Base-by-base conservation (phyloP, 2,797 vertebrate species). In the Potorous gilbertii region DNA sequence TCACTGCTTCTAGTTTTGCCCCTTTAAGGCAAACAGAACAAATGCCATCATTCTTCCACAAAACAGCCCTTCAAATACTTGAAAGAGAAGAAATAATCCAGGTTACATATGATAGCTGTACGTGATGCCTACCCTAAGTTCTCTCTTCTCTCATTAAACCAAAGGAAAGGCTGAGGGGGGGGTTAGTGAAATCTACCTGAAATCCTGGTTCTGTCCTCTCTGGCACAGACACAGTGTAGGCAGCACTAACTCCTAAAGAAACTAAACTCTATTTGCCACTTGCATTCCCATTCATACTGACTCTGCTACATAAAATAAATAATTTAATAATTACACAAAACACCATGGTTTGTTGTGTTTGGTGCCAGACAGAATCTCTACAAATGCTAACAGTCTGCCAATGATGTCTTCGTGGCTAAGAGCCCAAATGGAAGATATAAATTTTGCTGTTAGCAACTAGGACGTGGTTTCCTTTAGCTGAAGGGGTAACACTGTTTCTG, bases 331-430 rank as follows among this genome's bases (percentile, higher is more conserved):
- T 46, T 89, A 52, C 52, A 55, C 66, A 57, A 50, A 95, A 94
- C 97, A 95, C 93, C 87, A 46, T 1, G 21, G 94, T 87, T 59
- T 62, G 40, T 74, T 94, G 95, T 95, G 95, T 92, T 92, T 55
- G 5, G n/a, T 40, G 97, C 96, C 95, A 94, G 96, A 54, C 34
- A 13, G 66, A 92, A 56, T 90, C 95, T 91, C 93, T 4, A 91
- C 59, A 54, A 12, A 29, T 46, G 93, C 97, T 96, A 91, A 34
- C 57, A 81, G 62, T 87, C 91, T 87, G 95, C 96, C 90, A 34
- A 91, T 1, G 54, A 54, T 31, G 96, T 59, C 89, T 8, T 21
- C 90, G 93, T 66, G 96, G 96, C 97, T 56, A 14, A 0, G 31
- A 91, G 96, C 96, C 94, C 95, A 52, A 28, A 74, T 29, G 40